Percentiles rank a stretch among this genome's conserved stretches.
These are phyloP conservation scores for Notothenia coriiceps DNA, from an alignment of 2,113 vertebrate species.

Conservation along the genomic window DNA sequence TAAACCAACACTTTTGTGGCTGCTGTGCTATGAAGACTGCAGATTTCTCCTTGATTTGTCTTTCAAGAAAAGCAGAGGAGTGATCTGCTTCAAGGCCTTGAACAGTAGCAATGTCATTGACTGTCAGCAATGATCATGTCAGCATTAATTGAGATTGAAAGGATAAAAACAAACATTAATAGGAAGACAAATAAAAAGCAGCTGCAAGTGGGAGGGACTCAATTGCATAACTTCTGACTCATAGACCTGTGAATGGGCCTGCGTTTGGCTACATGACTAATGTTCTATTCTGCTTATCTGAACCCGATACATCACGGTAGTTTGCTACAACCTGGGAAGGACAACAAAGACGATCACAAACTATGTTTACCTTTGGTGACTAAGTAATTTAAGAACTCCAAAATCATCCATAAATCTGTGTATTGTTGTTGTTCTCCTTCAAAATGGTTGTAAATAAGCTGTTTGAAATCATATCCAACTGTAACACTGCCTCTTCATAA, in stretches of 20 bases:
- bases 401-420: background rate
- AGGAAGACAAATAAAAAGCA: background rate
- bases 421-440: background rate
- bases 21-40: background rate
- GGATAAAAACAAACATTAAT: background rate
- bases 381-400: background rate
- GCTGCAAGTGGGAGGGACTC: constrained; percentile 7
- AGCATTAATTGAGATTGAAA: background rate
- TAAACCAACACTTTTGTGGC: background rate
- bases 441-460: background rate
- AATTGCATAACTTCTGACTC: constrained; percentile 15
- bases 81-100: background rate
- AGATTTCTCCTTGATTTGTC: background rate
- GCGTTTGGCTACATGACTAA: background rate
- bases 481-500: background rate
- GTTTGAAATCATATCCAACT: background rate
- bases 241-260: background rate
- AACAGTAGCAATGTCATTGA: background rate
- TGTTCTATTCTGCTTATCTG: background rate
- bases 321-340: too few species aligned
- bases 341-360: too few species aligned
- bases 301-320: too few species aligned
- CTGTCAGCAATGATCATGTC: background rate
- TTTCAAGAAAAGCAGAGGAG: background rate
- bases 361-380: too few species aligned